A percentile compares a stretch with the other conserved stretches of the same genome.
Conservation (phyloP, 2,797 vertebrate species). For the Astyanax mexicanus region DNA sequence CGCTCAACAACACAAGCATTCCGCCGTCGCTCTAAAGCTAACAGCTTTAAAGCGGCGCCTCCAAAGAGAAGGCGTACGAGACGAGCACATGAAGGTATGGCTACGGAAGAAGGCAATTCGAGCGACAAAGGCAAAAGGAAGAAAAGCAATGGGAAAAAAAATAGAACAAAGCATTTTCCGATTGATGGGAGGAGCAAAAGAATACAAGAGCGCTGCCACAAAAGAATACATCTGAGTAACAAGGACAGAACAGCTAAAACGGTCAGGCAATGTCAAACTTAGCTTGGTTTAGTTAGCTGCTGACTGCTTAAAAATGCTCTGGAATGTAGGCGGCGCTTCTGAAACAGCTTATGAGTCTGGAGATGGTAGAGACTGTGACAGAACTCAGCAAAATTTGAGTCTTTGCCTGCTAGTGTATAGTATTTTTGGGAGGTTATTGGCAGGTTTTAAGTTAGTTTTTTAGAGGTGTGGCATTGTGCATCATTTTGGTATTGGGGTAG, state of each 20-base stretch:
- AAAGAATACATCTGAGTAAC: not conserved
- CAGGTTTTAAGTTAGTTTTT: no score
- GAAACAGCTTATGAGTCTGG: conserved; percentile 1
- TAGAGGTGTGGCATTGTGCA: no score
- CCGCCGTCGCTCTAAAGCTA: not conserved
- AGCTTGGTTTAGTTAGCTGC: not conserved
- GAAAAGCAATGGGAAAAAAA: not conserved
- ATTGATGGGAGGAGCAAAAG: not conserved
- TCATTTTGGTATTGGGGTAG: no score
- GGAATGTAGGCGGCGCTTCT: conserved; percentile 3
- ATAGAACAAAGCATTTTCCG: not conserved
- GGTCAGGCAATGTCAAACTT: conserved; percentile 1
- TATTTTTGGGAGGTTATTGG: no score
- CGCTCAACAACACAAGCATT: not conserved
- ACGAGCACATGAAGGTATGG: not conserved
- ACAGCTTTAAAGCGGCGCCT: not conserved
- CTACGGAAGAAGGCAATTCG: not conserved
- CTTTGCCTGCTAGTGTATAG: no score
- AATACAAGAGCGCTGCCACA: no score
- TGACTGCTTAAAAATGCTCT: conserved; percentile 5
- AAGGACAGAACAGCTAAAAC: conserved; percentile 12
- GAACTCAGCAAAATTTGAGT: no score
- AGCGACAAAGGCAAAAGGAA: not conserved
- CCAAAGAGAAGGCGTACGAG: not conserved
- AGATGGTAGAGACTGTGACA: no score